Evolutionary conservation across 2,113 vertebrate genomes (phyloP).

Genomic region (Smithornis capensis): DNA sequence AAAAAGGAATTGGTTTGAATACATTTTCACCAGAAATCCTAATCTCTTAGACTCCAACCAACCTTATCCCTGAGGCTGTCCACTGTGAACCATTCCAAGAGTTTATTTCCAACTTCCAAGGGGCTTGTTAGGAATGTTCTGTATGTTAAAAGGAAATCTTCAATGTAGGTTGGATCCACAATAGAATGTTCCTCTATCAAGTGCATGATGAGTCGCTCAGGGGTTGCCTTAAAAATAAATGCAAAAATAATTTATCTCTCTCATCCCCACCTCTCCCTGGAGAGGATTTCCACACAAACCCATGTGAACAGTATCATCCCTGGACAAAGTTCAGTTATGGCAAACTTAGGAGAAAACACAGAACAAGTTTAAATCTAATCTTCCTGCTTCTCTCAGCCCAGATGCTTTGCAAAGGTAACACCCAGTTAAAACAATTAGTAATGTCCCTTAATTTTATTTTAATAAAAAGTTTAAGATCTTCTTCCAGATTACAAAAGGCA

Average conservation of each 20-base stretch:
- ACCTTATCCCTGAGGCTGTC: slow-evolving; percentile 93
- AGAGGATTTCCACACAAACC: background rate
- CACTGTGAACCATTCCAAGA: slow-evolving; percentile 94
- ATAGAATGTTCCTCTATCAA: slow-evolving; percentile 97
- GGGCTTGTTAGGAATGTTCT: slow-evolving; percentile 92
- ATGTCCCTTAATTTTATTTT: background rate
- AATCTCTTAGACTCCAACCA: slow-evolving; percentile 29
- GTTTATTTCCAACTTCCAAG: slow-evolving; percentile 89
- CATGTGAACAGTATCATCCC: background rate
- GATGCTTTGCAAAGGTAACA: background rate
- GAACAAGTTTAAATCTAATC: background rate
- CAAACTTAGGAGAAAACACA: background rate
- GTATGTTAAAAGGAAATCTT: slow-evolving; percentile 95
- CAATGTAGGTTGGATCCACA: slow-evolving; percentile 96
- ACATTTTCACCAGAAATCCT: background rate
- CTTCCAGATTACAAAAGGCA: background rate
- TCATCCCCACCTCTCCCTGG: background rate
- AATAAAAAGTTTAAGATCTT: background rate
- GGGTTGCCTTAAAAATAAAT: slow-evolving; percentile 84
- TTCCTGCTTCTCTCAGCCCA: background rate
- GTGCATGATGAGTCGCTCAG: slow-evolving; percentile 93
- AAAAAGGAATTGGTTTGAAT: background rate
- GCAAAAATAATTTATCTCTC: background rate
- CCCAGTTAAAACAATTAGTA: background rate
- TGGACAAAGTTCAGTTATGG: background rate